Percentiles rank a stretch among this genome's conserved stretches.
Evolutionary conservation across 1,140 invertebrate species (phyloP).

Genomic region (Amyelois transitella): DNA sequence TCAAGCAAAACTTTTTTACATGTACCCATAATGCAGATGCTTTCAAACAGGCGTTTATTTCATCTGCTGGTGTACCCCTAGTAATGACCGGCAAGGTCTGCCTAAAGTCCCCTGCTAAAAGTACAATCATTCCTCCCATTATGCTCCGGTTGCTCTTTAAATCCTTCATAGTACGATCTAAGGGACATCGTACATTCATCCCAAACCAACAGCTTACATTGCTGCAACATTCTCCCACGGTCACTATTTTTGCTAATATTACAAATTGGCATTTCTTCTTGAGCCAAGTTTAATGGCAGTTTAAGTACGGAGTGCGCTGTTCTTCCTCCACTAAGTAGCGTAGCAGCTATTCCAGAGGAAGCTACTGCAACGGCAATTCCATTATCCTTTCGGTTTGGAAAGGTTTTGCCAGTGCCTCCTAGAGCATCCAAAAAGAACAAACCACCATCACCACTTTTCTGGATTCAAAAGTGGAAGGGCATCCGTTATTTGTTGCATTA

Average conservation of each 20-base stretch:
- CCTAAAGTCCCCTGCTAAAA: constrained; percentile 72
- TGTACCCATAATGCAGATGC: constrained; percentile 51
- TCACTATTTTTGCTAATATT: constrained; percentile 57
- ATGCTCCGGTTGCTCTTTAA: constrained; percentile 24
- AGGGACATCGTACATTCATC: constrained; percentile 31
- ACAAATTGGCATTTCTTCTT: constrained; percentile 21
- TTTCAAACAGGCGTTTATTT: constrained; percentile 55
- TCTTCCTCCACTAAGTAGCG: constrained; percentile 54
- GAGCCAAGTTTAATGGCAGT: constrained; percentile 4
- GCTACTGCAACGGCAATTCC: constrained; percentile 61
- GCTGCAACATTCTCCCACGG: constrained; percentile 65
- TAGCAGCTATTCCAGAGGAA: constrained; percentile 75
- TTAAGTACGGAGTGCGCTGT: constrained; percentile 66
- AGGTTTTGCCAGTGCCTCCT: constrained; percentile 27
- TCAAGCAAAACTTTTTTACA: constrained; percentile 52
- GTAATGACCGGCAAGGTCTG: constrained; percentile 70
- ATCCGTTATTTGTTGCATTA: constrained; percentile 20
- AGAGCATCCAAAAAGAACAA: constrained; percentile 62
- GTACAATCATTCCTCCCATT: constrained; percentile 40
- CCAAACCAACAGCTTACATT: constrained; percentile 45
- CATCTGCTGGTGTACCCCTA: constrained; percentile 61
- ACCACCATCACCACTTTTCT: constrained; percentile 32
- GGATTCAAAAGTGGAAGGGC: constrained; percentile 27
- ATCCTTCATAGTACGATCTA: constrained; percentile 52
- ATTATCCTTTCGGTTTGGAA: constrained; percentile 35